Evolutionary conservation across 2,113 vertebrate species (phyloP).

Genomic region (Azemiops feae): DNA sequence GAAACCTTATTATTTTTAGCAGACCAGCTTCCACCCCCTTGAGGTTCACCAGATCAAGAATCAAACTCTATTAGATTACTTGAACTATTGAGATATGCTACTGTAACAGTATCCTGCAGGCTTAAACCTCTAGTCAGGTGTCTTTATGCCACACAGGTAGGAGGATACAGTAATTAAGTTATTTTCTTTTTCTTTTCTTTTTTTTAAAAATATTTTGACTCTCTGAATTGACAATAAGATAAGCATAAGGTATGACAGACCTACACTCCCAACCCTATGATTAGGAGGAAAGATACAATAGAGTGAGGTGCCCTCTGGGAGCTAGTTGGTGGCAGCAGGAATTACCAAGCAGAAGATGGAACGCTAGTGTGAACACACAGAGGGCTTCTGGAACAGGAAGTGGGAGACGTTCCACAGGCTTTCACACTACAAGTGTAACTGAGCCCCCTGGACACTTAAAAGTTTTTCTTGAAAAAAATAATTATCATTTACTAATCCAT

Average conservation of each 20-base stretch:
- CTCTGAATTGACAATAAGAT: background rate
- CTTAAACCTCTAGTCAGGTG: background rate
- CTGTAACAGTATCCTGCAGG: background rate
- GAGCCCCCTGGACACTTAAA: background rate
- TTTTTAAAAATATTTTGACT: background rate
- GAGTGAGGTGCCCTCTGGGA: background rate
- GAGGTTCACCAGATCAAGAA: background rate
- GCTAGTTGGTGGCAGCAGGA: background rate
- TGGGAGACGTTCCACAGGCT: background rate
- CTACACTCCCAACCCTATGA: background rate
- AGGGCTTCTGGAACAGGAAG: background rate
- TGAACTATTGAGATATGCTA: background rate
- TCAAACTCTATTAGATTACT: background rate
- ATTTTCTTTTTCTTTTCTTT: background rate
- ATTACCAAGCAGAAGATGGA: background rate
- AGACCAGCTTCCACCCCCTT: background rate
- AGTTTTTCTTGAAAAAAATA: background rate
- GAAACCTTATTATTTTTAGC: background rate
- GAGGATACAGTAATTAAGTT: background rate
- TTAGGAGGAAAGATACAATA: background rate
- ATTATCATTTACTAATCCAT: background rate
- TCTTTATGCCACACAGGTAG: background rate
- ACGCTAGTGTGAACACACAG: background rate
- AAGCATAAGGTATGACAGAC: background rate
- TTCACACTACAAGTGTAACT: background rate